phyloP scores from a whole-genome alignment of 2,888 invertebrate species.

The Microctonus hyperodae region DNA sequence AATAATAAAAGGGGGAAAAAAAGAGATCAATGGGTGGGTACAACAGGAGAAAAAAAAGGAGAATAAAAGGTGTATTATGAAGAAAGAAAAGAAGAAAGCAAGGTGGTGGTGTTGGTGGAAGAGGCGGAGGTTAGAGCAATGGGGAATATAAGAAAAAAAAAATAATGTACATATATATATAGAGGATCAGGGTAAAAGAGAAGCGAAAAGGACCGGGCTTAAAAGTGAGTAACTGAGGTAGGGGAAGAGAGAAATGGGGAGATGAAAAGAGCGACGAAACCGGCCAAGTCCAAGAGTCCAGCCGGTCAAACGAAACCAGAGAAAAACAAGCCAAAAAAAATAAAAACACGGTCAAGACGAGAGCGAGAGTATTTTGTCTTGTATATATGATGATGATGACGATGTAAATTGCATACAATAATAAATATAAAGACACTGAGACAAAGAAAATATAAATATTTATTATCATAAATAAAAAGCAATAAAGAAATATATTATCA shows the following conservation, averaged over 20 bases:
- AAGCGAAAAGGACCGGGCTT: slow-evolving; percentile 10
- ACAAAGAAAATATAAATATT: slow-evolving; percentile 21
- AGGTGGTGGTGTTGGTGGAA: slow-evolving; percentile 48
- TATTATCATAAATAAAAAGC: slow-evolving; percentile 27
- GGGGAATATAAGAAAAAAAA: slow-evolving; percentile 5
- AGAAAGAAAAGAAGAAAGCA: slow-evolving; percentile 47
- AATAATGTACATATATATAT: slow-evolving; percentile 5
- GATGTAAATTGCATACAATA: slow-evolving; percentile 6
- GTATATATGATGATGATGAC: not conserved
- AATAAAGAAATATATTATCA: not conserved
- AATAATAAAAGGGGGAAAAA: slow-evolving; percentile 23
- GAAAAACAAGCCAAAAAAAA: slow-evolving; percentile 25
- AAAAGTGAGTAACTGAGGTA: slow-evolving; percentile 23
- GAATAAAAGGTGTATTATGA: slow-evolving; percentile 49
- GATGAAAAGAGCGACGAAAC: slow-evolving; percentile 27
- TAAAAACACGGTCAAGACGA: slow-evolving; percentile 5
- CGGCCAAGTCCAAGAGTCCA: slow-evolving; percentile 21
- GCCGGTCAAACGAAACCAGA: slow-evolving; percentile 23
- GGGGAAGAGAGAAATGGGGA: slow-evolving; percentile 19
- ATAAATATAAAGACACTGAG: slow-evolving; percentile 28
- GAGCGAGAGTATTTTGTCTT: slow-evolving; percentile 27
- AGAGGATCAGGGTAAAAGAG: slow-evolving; percentile 5
- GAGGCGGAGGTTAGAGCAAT: slow-evolving; percentile 10
- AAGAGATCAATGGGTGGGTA: slow-evolving; percentile 20
- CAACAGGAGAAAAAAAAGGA: slow-evolving; percentile 43